Conservation (phyloP, 2,888 invertebrate species). For the Pristionchus maxplancki region DNA sequence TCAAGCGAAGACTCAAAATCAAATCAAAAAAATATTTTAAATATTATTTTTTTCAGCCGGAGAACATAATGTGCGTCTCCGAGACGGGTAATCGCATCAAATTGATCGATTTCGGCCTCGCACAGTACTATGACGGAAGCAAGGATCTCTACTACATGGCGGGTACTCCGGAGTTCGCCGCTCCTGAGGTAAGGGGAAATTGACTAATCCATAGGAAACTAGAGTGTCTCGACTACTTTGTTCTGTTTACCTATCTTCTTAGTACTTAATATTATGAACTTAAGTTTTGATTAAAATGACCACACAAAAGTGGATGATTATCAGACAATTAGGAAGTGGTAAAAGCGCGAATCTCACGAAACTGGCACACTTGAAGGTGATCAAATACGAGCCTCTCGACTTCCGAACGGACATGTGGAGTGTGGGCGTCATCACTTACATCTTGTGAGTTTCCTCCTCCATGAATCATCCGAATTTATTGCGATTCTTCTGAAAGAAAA, state of each 20-base stretch:
- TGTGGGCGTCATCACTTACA: conserved; percentile 97
- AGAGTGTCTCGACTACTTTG: too few relatives aligned
- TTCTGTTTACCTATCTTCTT: background rate
- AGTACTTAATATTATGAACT: background rate
- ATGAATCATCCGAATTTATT: background rate
- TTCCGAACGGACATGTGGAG: conserved; percentile 97
- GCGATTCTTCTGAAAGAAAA: too few relatives aligned
- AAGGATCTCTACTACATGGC: conserved; percentile 76
- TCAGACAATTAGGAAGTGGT: too few relatives aligned
- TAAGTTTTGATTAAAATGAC: background rate
- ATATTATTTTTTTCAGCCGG: conserved; percentile 85
- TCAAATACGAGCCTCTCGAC: conserved; percentile 96
- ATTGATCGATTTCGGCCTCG: conserved; percentile 98
- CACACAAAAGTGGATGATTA: background rate
- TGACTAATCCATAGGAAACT: too few relatives aligned
- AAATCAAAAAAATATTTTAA: background rate
- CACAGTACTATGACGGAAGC: conserved; percentile 82
- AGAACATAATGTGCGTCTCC: conserved; percentile 96
- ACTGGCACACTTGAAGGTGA: conserved; percentile 86
- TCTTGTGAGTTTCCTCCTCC: conserved; percentile 88
- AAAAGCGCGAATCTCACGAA: too few relatives aligned
- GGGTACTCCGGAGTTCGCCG: conserved; percentile 98
- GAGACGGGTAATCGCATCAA: conserved; percentile 97
- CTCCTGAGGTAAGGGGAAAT: conserved; percentile 84
- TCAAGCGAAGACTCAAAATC: background rate